phyloP scores from a whole-genome alignment of 2,888 invertebrate genomes.

The Galeopsomyia nigrocyanea region DNA sequence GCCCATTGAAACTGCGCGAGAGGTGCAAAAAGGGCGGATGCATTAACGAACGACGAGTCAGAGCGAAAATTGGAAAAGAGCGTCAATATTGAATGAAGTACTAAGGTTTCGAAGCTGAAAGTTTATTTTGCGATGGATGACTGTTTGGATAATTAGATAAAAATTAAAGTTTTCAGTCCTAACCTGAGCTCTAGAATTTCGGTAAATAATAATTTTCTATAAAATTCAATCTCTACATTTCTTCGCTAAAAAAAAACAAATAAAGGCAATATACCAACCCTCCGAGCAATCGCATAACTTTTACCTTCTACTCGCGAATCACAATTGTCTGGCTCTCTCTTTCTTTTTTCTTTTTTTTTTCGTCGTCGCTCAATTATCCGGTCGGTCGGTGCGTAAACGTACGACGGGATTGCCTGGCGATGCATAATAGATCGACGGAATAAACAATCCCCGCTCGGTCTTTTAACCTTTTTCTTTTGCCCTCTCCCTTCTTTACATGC shows the following conservation, averaged over 20 bases:
- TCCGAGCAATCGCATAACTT: conserved; percentile 20
- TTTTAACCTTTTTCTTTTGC: conserved; percentile 41
- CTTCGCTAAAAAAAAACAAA: too few relatives aligned
- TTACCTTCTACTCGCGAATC: conserved; percentile 26
- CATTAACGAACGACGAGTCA: conserved; percentile 27
- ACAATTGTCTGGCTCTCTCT: conserved; percentile 38
- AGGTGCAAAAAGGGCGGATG: conserved; percentile 40
- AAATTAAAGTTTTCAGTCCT: too few relatives aligned
- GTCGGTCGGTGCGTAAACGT: conserved; percentile 24
- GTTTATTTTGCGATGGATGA: too few relatives aligned
- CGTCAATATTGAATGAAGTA: conserved; percentile 32
- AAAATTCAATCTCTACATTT: too few relatives aligned
- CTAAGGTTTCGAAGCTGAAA: background rate
- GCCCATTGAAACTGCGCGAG: conserved; percentile 23
- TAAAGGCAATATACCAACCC: too few relatives aligned
- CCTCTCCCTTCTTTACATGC: conserved; percentile 34
- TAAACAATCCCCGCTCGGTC: conserved; percentile 48
- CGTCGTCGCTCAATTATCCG: conserved; percentile 14
- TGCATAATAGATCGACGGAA: conserved; percentile 51
- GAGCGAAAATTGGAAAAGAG: conserved; percentile 40
- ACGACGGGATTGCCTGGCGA: conserved; percentile 35
- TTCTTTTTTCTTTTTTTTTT: conserved; percentile 44
- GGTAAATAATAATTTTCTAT: too few relatives aligned
- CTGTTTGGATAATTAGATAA: too few relatives aligned
- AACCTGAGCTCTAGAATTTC: too few relatives aligned